These are phyloP conservation scores for Aquatica leii DNA, from an alignment of 2,888 invertebrate genomes.

Conservation along the genomic window DNA sequence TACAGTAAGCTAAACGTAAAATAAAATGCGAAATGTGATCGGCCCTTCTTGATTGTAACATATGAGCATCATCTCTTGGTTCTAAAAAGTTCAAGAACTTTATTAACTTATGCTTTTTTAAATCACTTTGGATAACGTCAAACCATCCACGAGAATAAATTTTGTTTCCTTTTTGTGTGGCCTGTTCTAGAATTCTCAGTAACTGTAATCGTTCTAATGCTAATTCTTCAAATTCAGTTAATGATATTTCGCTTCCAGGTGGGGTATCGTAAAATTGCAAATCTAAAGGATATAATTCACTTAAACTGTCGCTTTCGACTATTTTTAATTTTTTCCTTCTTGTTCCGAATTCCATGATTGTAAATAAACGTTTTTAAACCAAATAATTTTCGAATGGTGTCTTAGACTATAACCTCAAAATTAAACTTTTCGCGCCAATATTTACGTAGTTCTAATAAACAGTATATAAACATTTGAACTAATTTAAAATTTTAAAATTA, in stretches of 20 bases:
- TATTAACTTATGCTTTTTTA: conserved; percentile 73
- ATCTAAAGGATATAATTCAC: conserved; percentile 74
- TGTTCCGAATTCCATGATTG: conserved; percentile 7
- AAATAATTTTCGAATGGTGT: too few relatives aligned
- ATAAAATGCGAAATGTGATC: conserved; percentile 96
- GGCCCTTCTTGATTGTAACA: conserved; percentile 72
- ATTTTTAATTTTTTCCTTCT: conserved; percentile 17
- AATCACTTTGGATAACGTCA: conserved; percentile 68
- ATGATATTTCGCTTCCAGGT: conserved; percentile 75
- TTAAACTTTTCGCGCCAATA: background rate
- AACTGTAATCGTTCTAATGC: conserved; percentile 85
- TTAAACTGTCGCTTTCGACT: conserved; percentile 54
- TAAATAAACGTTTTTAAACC: too few relatives aligned
- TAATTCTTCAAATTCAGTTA: conserved; percentile 87
- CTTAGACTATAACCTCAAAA: background rate
- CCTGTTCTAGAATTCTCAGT: conserved; percentile 78
- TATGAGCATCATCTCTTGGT: conserved; percentile 66
- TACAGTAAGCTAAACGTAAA: conserved; percentile 88
- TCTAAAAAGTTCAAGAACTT: conserved; percentile 70
- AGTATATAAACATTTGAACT: too few relatives aligned
- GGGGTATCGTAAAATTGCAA: conserved; percentile 81
- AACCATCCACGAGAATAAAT: conserved; percentile 74
- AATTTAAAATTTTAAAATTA: too few relatives aligned
- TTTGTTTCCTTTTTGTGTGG: conserved; percentile 71
- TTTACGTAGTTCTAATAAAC: too few relatives aligned